Percentiles rank a stretch among this genome's conserved stretches.
These are phyloP conservation scores for Mormyrops boulengeri DNA, from an alignment of 2,797 vertebrate species.

Conservation along the genomic window DNA sequence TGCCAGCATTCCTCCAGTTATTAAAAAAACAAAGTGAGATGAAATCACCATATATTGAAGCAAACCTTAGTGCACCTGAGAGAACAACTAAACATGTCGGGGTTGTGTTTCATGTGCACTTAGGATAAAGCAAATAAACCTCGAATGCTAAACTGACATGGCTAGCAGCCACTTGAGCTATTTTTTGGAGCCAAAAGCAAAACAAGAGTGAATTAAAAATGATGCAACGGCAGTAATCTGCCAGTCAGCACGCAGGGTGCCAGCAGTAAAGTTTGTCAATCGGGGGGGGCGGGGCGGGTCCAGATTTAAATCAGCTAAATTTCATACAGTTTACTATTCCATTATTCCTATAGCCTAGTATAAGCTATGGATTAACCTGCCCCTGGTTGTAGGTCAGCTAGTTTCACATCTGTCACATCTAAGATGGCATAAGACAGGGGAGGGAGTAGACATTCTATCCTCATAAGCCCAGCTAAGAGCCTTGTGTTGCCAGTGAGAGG, in stretches of 20 bases:
- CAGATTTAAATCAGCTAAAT: too few species aligned
- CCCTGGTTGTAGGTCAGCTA: not conserved
- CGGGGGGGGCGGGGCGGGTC: not conserved
- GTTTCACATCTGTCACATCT: not conserved
- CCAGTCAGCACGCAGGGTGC: not conserved
- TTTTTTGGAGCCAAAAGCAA: not conserved
- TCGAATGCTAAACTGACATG: not conserved
- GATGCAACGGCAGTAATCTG: not conserved
- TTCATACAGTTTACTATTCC: not conserved
- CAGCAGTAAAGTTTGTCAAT: not conserved
- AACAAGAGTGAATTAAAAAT: not conserved
- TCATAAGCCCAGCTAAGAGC: not conserved
- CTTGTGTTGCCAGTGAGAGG: not conserved
- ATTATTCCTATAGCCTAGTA: not conserved
- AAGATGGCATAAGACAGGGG: not conserved
- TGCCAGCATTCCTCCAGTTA: constrained; percentile 14
- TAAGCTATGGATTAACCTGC: not conserved
- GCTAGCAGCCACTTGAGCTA: not conserved
- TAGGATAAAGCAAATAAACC: not conserved
- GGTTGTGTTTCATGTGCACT: not conserved
- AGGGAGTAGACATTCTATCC: not conserved
- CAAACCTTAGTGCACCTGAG: not conserved
- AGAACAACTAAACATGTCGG: not conserved
- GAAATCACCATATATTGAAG: not conserved
- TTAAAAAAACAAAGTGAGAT: not conserved